Conservation (phyloP, 2,888 invertebrate genomes). For the Brachynemurus nebulosus region DNA sequence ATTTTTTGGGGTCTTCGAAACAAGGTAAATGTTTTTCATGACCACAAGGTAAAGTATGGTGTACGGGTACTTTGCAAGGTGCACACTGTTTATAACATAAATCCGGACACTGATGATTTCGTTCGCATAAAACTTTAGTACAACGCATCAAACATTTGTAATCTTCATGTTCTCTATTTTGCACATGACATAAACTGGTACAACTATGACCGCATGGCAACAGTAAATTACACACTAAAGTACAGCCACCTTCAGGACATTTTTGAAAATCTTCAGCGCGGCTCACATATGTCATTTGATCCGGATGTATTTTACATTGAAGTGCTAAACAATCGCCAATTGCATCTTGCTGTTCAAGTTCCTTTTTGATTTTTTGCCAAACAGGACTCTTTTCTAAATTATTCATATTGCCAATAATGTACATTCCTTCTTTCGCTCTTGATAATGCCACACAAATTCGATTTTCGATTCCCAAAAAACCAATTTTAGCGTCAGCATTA, state of each 20-base stretch:
- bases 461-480: slow-evolving; percentile 54
- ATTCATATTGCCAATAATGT: slow-evolving; percentile 58
- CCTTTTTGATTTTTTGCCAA: slow-evolving; percentile 41
- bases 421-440: slow-evolving; percentile 53
- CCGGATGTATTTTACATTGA: slow-evolving; percentile 37
- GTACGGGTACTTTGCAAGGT: slow-evolving; percentile 32
- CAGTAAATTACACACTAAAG: slow-evolving; percentile 33
- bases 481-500: slow-evolving; percentile 50
- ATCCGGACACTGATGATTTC: slow-evolving; percentile 36
- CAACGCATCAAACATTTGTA: slow-evolving; percentile 37
- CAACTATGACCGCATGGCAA: slow-evolving; percentile 51
- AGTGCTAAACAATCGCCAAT: slow-evolving; percentile 38
- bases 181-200: slow-evolving; percentile 41
- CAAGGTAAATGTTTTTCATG: slow-evolving; percentile 35
- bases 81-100: slow-evolving; percentile 34
- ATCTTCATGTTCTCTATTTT: slow-evolving; percentile 36
- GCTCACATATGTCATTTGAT: slow-evolving; percentile 29
- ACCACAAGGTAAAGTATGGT: slow-evolving; percentile 34
- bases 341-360: slow-evolving; percentile 34
- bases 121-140: slow-evolving; percentile 36
- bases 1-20: slow-evolving; percentile 30
- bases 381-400: slow-evolving; percentile 36
- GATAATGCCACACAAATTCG: slow-evolving; percentile 67
- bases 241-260: slow-evolving; percentile 48
- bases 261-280: slow-evolving; percentile 32